phyloP scores from a whole-genome alignment of 2,113 vertebrate genomes.

The Marcusenius ussheri region DNA sequence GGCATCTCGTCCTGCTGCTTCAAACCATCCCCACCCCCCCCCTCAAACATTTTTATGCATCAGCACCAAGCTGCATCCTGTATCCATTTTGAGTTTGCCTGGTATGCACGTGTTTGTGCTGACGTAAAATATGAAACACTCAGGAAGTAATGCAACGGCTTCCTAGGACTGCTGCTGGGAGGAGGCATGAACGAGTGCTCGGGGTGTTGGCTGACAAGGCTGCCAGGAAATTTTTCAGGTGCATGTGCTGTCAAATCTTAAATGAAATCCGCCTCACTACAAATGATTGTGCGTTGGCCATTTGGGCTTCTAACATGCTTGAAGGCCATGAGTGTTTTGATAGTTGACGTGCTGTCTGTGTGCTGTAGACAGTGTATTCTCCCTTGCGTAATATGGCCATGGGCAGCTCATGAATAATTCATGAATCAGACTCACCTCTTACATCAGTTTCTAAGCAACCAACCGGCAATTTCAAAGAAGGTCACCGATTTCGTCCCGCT shows the following conservation, averaged over 20 bases:
- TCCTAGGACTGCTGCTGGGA: not conserved
- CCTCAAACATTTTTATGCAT: not conserved
- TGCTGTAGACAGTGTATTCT: slow-evolving; percentile 16
- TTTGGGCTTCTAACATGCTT: not conserved
- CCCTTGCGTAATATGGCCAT: slow-evolving; percentile 18
- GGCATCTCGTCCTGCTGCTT: not conserved
- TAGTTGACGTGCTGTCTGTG: not conserved
- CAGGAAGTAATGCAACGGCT: not conserved
- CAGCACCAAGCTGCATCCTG: not conserved
- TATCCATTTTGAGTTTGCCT: not conserved
- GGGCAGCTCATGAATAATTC: slow-evolving; percentile 3
- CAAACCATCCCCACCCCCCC: not conserved
- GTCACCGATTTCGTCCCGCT: not conserved
- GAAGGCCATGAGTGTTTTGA: not conserved
- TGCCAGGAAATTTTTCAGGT: not conserved
- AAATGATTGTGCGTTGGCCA: not conserved
- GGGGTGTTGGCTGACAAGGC: not conserved
- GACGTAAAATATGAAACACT: not conserved
- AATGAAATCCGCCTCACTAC: not conserved
- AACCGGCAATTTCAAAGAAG: not conserved
- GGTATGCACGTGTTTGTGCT: not conserved
- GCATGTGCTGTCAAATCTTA: not conserved
- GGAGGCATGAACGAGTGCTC: not conserved
- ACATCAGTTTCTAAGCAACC: slow-evolving; percentile 5
- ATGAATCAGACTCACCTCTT: not conserved